Conservation (phyloP, 2,113 vertebrate genomes). For the Mellivora capensis region DNA sequence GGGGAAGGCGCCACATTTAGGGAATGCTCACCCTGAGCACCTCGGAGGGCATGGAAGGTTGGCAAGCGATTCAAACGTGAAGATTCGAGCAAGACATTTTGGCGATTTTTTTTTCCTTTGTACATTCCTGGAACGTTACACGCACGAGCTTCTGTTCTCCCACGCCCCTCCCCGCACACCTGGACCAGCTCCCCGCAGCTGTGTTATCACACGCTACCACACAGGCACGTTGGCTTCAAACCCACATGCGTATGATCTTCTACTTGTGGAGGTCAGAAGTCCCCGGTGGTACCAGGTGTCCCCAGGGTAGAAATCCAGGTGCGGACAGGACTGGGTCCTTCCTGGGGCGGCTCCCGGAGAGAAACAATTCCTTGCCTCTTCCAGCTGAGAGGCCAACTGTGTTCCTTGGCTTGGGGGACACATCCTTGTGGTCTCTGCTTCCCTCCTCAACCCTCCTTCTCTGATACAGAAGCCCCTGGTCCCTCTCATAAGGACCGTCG, state of each 20-base stretch:
- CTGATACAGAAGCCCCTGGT: background rate
- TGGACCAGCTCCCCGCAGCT: background rate
- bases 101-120: background rate
- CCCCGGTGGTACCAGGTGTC: background rate
- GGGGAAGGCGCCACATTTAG: background rate
- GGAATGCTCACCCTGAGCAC: background rate
- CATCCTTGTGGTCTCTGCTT: background rate
- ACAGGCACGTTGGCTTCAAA: background rate
- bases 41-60: background rate
- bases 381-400: background rate
- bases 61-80: rapidly evolving
- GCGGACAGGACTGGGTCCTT: background rate
- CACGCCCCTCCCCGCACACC: too few species aligned
- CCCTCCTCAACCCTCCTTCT: background rate
- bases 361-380: background rate
- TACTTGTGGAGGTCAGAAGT: background rate
- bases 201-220: background rate
- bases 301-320: background rate
- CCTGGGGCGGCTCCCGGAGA: background rate
- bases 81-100: background rate
- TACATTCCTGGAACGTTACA: background rate
- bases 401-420: background rate
- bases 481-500: background rate
- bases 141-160: too few species aligned
- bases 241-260: background rate